Base-by-base conservation (phyloP, 2,888 invertebrate genomes). In the Drosophila demipolita region DNA sequence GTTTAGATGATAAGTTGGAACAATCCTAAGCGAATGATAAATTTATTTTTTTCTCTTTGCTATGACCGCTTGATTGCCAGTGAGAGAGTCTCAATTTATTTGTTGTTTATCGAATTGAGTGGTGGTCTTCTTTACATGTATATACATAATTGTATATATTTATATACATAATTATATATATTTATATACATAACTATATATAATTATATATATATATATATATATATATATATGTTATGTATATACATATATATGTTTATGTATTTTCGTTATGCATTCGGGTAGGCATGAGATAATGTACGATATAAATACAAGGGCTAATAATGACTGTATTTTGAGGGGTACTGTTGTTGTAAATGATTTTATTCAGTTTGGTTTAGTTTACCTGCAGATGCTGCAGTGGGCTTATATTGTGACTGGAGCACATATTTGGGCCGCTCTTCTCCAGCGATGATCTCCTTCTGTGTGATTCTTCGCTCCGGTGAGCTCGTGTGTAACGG, bases 361-460 rank as follows among this genome's bases (percentile, higher is more conserved):
- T 65, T 58, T 26, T 38, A 49, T 36, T 45, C 20, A 35, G 48
- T 23, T 63, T 42, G 50, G 50, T 17, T 36, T 29, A 11, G 36
- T 12, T 75, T 75, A 87, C 90, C 86, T 86, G 77, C 48, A 49
- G 66, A n/a, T 36, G 59, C 54, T 17, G 77, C 62, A 36, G 91
- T 89, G 70, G 93, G 90, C 75, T 91, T 92, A 61, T 91, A 93
- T 73, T 92, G 92, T 0, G 93, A 89, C 74, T 92, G 92, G 26
- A 93, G 82, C 36, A 93, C 88, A 78, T 93, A 95, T 72, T 95
- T 94, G 4, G 95, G 95, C 23, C 95, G 92, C 88, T 95, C 95
- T 87, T 95, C 95, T 1, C 95, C 95, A 20, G 95, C 95, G 3
- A 95, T 95, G 71, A 95, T 95, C 91, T 95, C 95, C 84, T 95